Conservation (phyloP, 2,888 invertebrate species). For the Eretmocerus hayati region DNA sequence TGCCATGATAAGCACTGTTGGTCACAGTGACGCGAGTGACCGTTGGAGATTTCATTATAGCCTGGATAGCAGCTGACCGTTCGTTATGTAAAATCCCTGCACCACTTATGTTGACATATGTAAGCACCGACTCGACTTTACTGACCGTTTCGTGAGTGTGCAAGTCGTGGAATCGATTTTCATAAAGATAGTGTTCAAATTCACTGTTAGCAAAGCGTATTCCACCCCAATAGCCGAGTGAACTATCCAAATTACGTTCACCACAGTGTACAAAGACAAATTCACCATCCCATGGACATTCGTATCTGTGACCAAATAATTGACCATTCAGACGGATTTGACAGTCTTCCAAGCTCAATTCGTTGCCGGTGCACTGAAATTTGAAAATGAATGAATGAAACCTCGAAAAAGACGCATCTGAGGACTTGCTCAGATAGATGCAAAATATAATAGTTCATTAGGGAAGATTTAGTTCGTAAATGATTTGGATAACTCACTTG, state of each 20-base stretch:
- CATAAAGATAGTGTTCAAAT: slow-evolving; percentile 80
- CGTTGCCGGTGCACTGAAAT: slow-evolving; percentile 64
- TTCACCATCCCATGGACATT: slow-evolving; percentile 81
- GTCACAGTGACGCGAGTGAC: slow-evolving; percentile 77
- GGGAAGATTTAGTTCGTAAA: no score
- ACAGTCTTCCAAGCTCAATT: slow-evolving; percentile 72
- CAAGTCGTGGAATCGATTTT: slow-evolving; percentile 73
- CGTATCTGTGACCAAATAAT: slow-evolving; percentile 74
- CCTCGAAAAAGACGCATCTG: no score
- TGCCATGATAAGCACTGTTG: slow-evolving; percentile 82
- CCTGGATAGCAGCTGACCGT: slow-evolving; percentile 86
- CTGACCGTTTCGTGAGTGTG: slow-evolving; percentile 67
- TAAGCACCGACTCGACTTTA: slow-evolving; percentile 68
- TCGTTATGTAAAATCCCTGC: slow-evolving; percentile 95
- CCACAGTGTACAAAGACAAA: slow-evolving; percentile 94
- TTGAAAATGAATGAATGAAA: neutral
- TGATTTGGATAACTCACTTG: slow-evolving; percentile 46
- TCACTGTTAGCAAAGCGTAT: slow-evolving; percentile 84
- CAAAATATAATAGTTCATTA: no score
- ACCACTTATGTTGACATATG: slow-evolving; percentile 76
- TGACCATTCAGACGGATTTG: slow-evolving; percentile 85
- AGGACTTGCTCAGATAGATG: no score
- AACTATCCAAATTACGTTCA: slow-evolving; percentile 56
- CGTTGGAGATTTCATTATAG: slow-evolving; percentile 78
- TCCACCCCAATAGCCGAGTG: slow-evolving; percentile 89